Evolutionary conservation across 2,888 invertebrate genomes (phyloP), one percentile per base, ranked within the genome.

Genomic region (Lumbricus terrestris): DNA sequence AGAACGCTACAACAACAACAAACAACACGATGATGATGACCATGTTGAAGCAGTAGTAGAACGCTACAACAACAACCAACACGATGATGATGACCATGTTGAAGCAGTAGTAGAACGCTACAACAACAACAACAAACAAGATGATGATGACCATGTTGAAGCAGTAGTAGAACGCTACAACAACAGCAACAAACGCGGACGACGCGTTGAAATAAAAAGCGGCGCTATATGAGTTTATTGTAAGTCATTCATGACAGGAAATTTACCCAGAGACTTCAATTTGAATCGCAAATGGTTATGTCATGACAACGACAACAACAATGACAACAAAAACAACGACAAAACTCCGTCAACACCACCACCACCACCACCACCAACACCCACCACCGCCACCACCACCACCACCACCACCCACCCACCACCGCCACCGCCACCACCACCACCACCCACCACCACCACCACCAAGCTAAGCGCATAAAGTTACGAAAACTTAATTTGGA

Each of bases 71-170:
- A n/a, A n/a, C n/a, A n/a, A n/a, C n/a, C n/a, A n/a, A n/a, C n/a
- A n/a, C n/a, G n/a, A n/a, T n/a, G n/a, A n/a, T n/a, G n/a, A n/a
- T n/a, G n/a, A n/a, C n/a, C n/a, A n/a, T n/a, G n/a, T n/a, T n/a
- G n/a, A n/a, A n/a, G n/a, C n/a, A n/a, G n/a, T n/a, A n/a, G n/a
- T n/a, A n/a, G n/a, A n/a, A n/a, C n/a, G n/a, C n/a, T n/a, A n/a
- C n/a, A n/a, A n/a, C n/a, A n/a, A n/a, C n/a, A n/a, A n/a, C n/a
- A n/a, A n/a, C n/a, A n/a, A n/a, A n/a, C n/a, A 90, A 23, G 34
- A 91, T 90, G 82, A 91, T 88, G 34, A 90, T 88, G 54, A 89
- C 88, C 88, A 91, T 89, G 89, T 90, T 89, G 90, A 91, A 89
- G 54, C 42, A 85, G 88, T 89, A 90, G 69, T 91, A 90, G 29